phyloP scores from a whole-genome alignment of 2,888 invertebrate genomes.

The Monochamus alternatus region DNA sequence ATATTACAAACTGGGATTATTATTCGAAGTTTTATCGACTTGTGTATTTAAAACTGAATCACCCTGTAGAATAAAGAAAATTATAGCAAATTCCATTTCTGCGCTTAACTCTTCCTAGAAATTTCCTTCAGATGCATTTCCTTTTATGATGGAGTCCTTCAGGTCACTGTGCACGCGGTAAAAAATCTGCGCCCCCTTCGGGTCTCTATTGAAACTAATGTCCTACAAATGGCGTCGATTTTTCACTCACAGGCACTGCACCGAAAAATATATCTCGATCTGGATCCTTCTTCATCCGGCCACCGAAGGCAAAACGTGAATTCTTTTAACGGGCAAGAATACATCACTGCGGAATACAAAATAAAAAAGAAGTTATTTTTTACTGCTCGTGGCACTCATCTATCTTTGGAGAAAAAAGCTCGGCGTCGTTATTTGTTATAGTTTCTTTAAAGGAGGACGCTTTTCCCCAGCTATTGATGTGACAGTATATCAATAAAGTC shows the following conservation, averaged over 20 bases:
- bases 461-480: slow-evolving; percentile 25
- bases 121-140: too few relatives aligned
- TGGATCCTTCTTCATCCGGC: background rate
- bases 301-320: background rate
- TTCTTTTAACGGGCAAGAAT: background rate
- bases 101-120: too few relatives aligned
- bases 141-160: background rate
- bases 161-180: background rate
- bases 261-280: background rate
- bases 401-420: slow-evolving; percentile 21
- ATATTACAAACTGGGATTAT: too few relatives aligned
- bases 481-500: slow-evolving; percentile 30
- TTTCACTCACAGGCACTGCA: slow-evolving; percentile 1
- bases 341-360: slow-evolving; percentile 1
- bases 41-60: too few relatives aligned
- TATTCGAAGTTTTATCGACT: too few relatives aligned
- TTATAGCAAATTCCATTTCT: too few relatives aligned
- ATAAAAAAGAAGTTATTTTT: slow-evolving; percentile 15
- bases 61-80: too few relatives aligned
- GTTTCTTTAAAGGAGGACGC: slow-evolving; percentile 20
- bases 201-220: slow-evolving; percentile 6
- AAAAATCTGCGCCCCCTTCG: background rate
- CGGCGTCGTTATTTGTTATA: slow-evolving; percentile 21
- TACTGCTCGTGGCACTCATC: slow-evolving; percentile 10
- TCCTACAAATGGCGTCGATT: background rate